Percentiles rank a stretch among this genome's conserved stretches.
Conservation (phyloP, 2,113 vertebrate genomes). For the Procavia capensis region DNA sequence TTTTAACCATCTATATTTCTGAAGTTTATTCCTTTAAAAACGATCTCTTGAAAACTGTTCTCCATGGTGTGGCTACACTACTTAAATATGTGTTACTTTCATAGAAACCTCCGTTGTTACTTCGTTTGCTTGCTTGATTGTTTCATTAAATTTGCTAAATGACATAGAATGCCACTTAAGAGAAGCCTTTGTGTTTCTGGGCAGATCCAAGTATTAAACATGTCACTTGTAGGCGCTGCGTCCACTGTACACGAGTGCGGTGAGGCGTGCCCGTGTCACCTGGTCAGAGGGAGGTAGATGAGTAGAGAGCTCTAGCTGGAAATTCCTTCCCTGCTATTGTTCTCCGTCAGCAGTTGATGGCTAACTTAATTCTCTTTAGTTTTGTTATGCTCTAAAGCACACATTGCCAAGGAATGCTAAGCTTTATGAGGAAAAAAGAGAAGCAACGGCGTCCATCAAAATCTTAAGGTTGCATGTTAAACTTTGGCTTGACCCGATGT, state of each 20-base stretch:
- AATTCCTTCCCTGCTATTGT: constrained; percentile 96
- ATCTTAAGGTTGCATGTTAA: constrained; percentile 96
- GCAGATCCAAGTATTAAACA: background rate
- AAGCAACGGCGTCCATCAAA: constrained; percentile 93
- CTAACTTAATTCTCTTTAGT: constrained; percentile 99
- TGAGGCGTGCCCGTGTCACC: constrained; percentile 85
- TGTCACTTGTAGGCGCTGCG: constrained; percentile 44
- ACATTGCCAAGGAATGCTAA: constrained; percentile 97
- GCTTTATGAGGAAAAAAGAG: constrained; percentile 90
- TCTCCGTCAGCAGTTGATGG: constrained; percentile 97
- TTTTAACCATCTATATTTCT: constrained; percentile 10
- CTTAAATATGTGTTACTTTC: constrained; percentile 18
- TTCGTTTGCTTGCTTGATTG: constrained; percentile 9
- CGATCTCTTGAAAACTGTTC: background rate
- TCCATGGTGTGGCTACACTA: background rate
- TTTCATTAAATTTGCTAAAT: background rate
- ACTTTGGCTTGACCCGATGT: constrained; percentile 97
- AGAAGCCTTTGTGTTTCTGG: constrained; percentile 43
- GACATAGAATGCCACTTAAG: background rate
- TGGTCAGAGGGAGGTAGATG: constrained; percentile 89
- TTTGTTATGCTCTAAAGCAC: constrained; percentile 96
- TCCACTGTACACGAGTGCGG: constrained; percentile 78
- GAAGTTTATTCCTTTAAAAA: constrained; percentile 53
- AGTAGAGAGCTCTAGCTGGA: constrained; percentile 94
- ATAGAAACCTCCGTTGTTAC: constrained; percentile 19